Evolutionary conservation across 2,888 invertebrate genomes (phyloP), one percentile per base, ranked within the genome.

Genomic region (Iphiclides podalirius): DNA sequence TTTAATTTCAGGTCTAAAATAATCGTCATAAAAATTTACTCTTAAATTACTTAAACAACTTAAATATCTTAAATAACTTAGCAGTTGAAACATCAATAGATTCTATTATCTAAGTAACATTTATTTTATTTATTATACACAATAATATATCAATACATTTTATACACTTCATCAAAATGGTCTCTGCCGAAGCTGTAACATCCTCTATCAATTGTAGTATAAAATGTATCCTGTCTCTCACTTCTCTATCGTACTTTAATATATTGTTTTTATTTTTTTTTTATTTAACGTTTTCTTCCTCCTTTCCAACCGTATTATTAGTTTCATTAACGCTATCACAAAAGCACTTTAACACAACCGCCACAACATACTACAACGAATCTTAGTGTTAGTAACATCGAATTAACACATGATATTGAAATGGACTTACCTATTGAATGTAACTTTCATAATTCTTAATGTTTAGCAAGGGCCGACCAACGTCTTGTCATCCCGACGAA

Each of bases 401-500:
- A 31, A 31, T n/a, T 31, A 31, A 31, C n/a, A 31, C 12, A 11
- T 12, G 11, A 31, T 31, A 11, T 31, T 11, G 9, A 11, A 8
- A 31, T 31, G 4, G 17, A 12, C 4, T n/a, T 9, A 23, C 1
- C 0, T 33, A 42, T 17, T 42, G 17, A 20, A 8, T 11, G 8
- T 33, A 1, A 31, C 2, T 13, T 13, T 17, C 1, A 13, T 31
- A 1, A 4, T 12, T 31, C 6, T 31, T 11, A 1, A 9, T 26
- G 20, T 16, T 14, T 28, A 50, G 91, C 90, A 95, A 92, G 93
- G 94, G 23, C 93, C 94, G 4, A 91, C 92, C 37, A 92, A 93
- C 58, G 89, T 93, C 28, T 84, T 94, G 64, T 94, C 94, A 16
- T 95, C 95, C 23, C 90, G 96, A 62, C 90, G 96, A 63, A 95